Evolutionary conservation across 2,113 vertebrate genomes (phyloP).

Genomic region (Crypturellus undulatus): DNA sequence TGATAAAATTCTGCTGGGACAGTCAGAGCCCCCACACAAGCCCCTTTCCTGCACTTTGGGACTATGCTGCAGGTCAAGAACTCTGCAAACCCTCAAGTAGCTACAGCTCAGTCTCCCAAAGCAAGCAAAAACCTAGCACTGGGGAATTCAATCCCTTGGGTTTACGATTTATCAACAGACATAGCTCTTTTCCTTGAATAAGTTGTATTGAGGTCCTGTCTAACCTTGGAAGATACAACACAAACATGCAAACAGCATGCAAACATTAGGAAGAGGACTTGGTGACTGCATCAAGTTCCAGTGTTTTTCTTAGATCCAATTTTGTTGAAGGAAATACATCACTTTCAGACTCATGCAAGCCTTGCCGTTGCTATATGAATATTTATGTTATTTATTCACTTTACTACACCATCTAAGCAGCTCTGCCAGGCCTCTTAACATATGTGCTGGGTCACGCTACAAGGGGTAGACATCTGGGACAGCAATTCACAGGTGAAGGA

Average conservation of each 20-base stretch:
- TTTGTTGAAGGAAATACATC: not conserved
- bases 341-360: too few species aligned
- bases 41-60: not conserved
- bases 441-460: fast-evolving
- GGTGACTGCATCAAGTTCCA: not conserved
- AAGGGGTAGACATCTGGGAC: not conserved
- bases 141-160: fast-evolving
- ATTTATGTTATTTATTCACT: not conserved
- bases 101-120: not conserved
- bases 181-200: not conserved
- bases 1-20: fast-evolving
- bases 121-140: not conserved
- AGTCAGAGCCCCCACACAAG: not conserved
- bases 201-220: not conserved
- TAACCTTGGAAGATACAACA: not conserved
- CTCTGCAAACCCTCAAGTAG: not conserved
- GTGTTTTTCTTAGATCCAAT: not conserved
- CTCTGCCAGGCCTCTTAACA: not conserved
- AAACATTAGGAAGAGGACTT: not conserved
- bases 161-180: not conserved
- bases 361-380: not conserved
- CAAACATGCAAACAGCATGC: not conserved
- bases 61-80: not conserved
- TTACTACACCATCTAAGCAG: not conserved
- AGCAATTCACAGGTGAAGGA: not conserved